Conservation (phyloP, 2,797 vertebrate genomes). For the Thaleichthys pacificus region DNA sequence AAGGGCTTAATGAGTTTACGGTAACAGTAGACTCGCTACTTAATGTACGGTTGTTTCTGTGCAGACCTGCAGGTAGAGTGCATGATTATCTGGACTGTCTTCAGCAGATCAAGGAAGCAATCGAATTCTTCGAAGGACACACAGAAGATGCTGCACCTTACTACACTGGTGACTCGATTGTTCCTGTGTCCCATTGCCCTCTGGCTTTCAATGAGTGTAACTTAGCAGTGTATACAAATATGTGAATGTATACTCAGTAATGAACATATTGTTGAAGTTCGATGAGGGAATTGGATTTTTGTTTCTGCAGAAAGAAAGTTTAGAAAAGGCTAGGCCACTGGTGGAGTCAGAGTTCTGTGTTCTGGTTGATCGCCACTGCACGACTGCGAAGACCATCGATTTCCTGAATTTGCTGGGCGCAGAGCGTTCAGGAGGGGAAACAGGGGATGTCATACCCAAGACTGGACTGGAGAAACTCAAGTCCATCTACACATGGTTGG, state of each 20-base stretch:
- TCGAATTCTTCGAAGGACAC: slow-evolving; percentile 81
- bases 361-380: not conserved
- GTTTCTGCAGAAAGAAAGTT: not conserved
- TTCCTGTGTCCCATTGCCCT: not conserved
- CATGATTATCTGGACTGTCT: slow-evolving; percentile 57
- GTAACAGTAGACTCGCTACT: no score
- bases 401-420: not conserved
- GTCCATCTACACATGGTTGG: slow-evolving; percentile 48
- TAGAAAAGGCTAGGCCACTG: slow-evolving; percentile 2
- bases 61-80: not conserved
- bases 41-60: not conserved
- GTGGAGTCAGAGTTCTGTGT: slow-evolving; percentile 3
- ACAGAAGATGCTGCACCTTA: not conserved
- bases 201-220: not conserved
- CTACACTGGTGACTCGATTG: slow-evolving; percentile 1
- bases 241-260: no score
- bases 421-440: not conserved
- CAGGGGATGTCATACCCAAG: not conserved
- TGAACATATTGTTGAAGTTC: not conserved
- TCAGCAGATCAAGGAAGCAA: slow-evolving; percentile 81
- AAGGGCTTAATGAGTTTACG: not conserved
- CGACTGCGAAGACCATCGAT: not conserved
- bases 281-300: not conserved
- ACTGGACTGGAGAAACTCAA: slow-evolving; percentile 44
- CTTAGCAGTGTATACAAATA: no score